phyloP scores from a whole-genome alignment of 2,113 vertebrate species.

The Muntiacus muntjak region DNA sequence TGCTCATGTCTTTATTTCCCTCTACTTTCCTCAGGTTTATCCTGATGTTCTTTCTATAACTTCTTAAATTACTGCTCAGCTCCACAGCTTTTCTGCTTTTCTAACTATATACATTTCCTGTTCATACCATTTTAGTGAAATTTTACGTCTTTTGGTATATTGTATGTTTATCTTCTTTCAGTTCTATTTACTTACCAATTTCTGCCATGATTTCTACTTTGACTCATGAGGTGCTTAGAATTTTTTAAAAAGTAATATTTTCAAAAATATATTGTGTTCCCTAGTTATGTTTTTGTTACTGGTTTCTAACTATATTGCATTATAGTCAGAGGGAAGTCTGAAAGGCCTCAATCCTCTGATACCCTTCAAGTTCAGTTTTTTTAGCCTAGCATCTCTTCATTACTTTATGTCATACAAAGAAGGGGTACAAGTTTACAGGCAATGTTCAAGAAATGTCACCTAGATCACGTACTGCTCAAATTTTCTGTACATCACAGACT shows the following conservation, averaged over 20 bases:
- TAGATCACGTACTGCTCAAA: not conserved
- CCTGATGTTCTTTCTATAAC: not conserved
- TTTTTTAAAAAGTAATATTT: not conserved
- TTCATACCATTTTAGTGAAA: not conserved
- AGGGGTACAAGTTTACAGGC: too few species aligned
- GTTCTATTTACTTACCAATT: not conserved
- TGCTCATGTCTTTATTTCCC: not conserved
- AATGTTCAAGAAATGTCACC: not conserved
- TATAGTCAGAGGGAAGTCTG: not conserved
- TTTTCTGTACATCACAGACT: not conserved
- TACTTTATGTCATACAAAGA: not conserved
- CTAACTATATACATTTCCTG: not conserved
- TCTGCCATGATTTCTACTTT: not conserved
- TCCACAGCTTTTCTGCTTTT: not conserved
- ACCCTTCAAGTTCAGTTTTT: not conserved
- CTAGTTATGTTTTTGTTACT: not conserved
- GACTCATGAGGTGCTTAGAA: not conserved
- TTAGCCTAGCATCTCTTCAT: not conserved
- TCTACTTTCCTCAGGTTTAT: not conserved
- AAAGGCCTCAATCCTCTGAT: too few species aligned
- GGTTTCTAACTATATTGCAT: not conserved
- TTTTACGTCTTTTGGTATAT: not conserved
- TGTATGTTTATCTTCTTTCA: not conserved
- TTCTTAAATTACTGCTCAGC: not conserved
- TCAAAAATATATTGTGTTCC: not conserved